Evolutionary conservation across 2,113 vertebrate genomes (phyloP).

Genomic region (Holacanthus passer): DNA sequence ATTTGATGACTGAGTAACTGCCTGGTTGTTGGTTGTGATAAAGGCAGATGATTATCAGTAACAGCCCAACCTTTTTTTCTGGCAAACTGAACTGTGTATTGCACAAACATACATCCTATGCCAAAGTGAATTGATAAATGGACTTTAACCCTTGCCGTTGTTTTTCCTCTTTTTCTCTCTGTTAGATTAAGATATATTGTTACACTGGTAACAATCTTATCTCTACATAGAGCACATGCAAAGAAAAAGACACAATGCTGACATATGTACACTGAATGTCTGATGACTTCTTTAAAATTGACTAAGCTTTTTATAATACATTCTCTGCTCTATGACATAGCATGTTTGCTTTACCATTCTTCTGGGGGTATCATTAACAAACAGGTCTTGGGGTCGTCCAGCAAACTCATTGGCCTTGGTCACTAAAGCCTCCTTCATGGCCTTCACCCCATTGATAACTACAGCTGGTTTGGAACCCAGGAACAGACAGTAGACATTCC

Average conservation of each 20-base stretch:
- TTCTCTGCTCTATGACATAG: not conserved
- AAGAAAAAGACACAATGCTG: not conserved
- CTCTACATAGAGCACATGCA: not conserved
- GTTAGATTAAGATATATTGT: too few relatives aligned
- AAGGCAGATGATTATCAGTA: not conserved
- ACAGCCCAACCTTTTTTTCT: not conserved
- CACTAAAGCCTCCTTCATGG: conserved; percentile 78
- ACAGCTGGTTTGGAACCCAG: conserved; percentile 74
- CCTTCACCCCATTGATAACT: conserved; percentile 67
- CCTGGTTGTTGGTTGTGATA: not conserved
- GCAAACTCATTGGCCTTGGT: conserved; percentile 75
- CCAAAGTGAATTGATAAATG: not conserved
- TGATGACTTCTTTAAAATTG: not conserved
- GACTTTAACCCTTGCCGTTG: not conserved
- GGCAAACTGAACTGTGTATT: too few relatives aligned
- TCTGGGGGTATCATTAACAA: conserved; percentile 44
- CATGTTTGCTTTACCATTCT: conserved; percentile 58
- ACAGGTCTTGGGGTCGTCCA: conserved; percentile 77
- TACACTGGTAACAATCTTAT: not conserved
- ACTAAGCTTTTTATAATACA: not conserved
- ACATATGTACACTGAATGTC: not conserved
- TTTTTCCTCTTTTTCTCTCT: not conserved
- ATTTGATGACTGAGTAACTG: not conserved
- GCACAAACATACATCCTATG: too few relatives aligned
- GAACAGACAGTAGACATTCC: conserved; percentile 79